Evolutionary conservation across 37 sponge, comb jelly and placozoan species (phyloP), one percentile per base, ranked within the genome.

Genomic region (Beroe forskalii): DNA sequence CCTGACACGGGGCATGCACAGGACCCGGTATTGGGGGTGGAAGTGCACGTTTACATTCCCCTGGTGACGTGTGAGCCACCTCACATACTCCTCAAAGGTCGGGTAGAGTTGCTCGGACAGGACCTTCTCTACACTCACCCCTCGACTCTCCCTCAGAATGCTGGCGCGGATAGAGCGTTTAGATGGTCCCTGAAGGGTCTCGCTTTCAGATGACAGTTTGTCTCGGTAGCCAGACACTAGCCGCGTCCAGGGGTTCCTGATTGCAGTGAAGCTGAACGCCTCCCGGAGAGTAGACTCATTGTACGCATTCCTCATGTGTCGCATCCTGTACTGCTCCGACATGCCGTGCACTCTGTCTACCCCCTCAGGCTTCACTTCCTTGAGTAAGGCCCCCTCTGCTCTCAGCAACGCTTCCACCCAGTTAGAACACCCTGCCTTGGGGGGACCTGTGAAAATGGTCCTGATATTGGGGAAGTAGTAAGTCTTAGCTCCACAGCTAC

Each of bases 241-340:
- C n/a, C 66, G 20, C 4, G 66, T 63, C 66, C 66, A 63, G 25
- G 66, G 66, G 66, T 63, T 63, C 66, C 66, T 63, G 14, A 63
- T 30, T 3, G 25, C 66, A 30, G 66, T 63, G 25, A 63, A 63
- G 25, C 66, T 63, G 66, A 63, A 63, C 20, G 9, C 66, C n/a
- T 63, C 28, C 25, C n/a, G 14, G 66, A 63, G 25, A 4, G 9
- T 19, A 4, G 24, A 8, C 4, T 24, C 24, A 19, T 63, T 20
- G n/a, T 23, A 63, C 23, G 28, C 28, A 3, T 20, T 20, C n/a
- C 9, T 23, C n/a, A 63, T n/a, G 25, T 63, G 9, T 3, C 28
- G 66, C n/a, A 63, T 63, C n/a, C 66, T 63, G 66, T 63, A 30
- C 14, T 20, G 9, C 2, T 20, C n/a, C 2, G 23, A 23, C 4